phyloP scores from a whole-genome alignment of 2,113 vertebrate species.

The Mus musculus region GRCm39 chr6:102922001-102922500 shows the following conservation, averaged over 20 bases:
- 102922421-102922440: neutral
- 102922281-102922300: neutral
- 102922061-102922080: neutral
- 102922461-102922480: neutral
- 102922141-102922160: neutral
- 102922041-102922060: neutral
- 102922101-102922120: neutral
- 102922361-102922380: slow-evolving; percentile 31
- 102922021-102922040: neutral
- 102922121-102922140: neutral
- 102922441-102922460: neutral
- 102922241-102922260: neutral
- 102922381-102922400: neutral
- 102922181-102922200: neutral
- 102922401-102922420: slow-evolving; percentile 30
- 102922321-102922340: slow-evolving; percentile 12
- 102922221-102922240: neutral
- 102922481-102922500: neutral
- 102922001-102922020: neutral
- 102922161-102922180: neutral
- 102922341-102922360: neutral
- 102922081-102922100: neutral
- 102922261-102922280: neutral
- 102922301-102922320: neutral
- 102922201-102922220: neutral